Base-by-base conservation (phyloP, 2,797 vertebrate genomes). In the Tolypeutes matacus region DNA sequence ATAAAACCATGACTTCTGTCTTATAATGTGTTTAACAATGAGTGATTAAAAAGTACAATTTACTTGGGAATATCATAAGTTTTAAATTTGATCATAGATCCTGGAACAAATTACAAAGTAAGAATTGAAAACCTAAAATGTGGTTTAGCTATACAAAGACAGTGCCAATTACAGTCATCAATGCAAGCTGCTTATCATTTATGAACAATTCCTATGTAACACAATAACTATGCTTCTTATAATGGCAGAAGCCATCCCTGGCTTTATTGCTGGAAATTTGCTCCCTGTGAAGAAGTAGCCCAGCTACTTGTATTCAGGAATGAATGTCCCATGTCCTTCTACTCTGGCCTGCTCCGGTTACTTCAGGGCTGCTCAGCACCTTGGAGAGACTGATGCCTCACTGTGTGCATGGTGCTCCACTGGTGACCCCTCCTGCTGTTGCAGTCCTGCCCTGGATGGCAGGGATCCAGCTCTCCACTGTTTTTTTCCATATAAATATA, bases 81-180 rank as follows among this genome's bases (percentile, higher is more conserved):
- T 91, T 91, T 80, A 64, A 80, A 73, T 90, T 73, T 81, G 60
- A 60, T 88, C 17, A 49, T 25, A 65, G 77, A 42, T 34, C 6
- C 25, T 29, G 60, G 51, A 89, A 34, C 10, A 60, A 60, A 81
- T 3, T 64, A 4, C 25, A 85, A 27, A 76, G 46, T 39, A 34
- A 83, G 53, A 89, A 85, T 8, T 34, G 29, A 86, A 82, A 82
- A 62, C 72, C 8, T 51, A n/a, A 92, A 86, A 64, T 36, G 3
- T 64, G 11, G 5, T 15, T 93, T 81, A n/a, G 21, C 36, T 86
- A 2, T 72, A 29, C 80, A 67, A 94, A 90, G 62, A 80, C 20
- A 86, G 62, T 75, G 14, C 18, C 8, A 49, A n/a, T 81, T 64
- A 51, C 14, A 60, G 20, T 70, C 46, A 56, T 56, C 92, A 65